Percentiles rank a stretch among this genome's conserved stretches.
These are phyloP conservation scores for Drosophila albomicans DNA, from an alignment of 1,140 invertebrate species.

Conservation along the genomic window DNA sequence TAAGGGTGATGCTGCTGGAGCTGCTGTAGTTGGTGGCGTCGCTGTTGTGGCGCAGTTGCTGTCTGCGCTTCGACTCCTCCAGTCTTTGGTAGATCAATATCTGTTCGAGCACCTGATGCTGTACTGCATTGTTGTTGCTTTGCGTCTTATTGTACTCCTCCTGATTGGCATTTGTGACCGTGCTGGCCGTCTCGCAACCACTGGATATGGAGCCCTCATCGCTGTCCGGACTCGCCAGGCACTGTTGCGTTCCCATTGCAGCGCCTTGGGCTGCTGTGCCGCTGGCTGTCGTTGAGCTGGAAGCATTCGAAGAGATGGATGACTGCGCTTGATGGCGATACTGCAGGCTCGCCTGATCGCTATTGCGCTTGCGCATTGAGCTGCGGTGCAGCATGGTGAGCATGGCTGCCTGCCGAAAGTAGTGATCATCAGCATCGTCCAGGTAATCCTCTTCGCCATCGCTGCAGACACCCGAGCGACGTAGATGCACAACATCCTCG, in stretches of 20 bases:
- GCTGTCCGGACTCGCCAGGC: conserved; percentile 86
- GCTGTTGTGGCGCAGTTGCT: conserved; percentile 71
- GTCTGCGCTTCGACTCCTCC: conserved; percentile 56
- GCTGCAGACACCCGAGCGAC: conserved; percentile 70
- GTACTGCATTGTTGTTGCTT: conserved; percentile 27
- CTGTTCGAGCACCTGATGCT: conserved; percentile 73
- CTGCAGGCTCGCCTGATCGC: conserved; percentile 82
- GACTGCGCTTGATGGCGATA: conserved; percentile 83
- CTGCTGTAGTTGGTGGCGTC: conserved; percentile 79
- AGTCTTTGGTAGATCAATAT: conserved; percentile 84
- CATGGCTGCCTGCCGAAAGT: conserved; percentile 81
- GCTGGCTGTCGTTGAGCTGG: conserved; percentile 82
- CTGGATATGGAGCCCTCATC: conserved; percentile 92
- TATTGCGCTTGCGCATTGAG: conserved; percentile 85
- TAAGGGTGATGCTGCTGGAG: conserved; percentile 81
- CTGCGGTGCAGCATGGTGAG: conserved; percentile 82
- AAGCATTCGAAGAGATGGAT: conserved; percentile 79
- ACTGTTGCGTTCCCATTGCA: conserved; percentile 63
- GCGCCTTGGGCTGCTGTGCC: conserved; percentile 48
- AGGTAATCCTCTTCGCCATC: conserved; percentile 79
- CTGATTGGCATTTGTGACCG: conserved; percentile 85
- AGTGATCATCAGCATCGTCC: conserved; percentile 77
- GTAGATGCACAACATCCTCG: conserved; percentile 45
- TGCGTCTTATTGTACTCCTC: conserved; percentile 60
- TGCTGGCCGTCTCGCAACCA: conserved; percentile 92